A percentile compares a stretch with the other conserved stretches of the same genome.
phyloP scores from a whole-genome alignment of 92 coral and sea anemone genomes.

The Paragorgia papillata region DNA sequence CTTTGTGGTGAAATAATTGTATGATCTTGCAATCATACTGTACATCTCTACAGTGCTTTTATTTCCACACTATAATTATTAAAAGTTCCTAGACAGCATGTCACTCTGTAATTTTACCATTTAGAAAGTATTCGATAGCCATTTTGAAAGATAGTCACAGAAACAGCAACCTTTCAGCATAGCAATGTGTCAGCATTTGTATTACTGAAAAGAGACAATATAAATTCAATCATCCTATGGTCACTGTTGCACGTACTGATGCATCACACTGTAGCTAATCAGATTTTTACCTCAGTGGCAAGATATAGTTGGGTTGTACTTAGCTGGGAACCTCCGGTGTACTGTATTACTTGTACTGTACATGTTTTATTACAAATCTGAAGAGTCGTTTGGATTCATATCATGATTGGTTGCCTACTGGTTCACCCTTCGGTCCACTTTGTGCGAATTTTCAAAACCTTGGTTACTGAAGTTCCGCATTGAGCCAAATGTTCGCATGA shows the following conservation, averaged over 20 bases:
- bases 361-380: not conserved
- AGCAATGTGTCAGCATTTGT: not conserved
- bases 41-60: no score
- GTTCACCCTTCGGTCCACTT: conserved; percentile 5
- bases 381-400: not conserved
- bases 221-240: not conserved
- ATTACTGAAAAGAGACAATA: not conserved
- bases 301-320: no score
- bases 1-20: no score
- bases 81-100: no score
- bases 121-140: not conserved
- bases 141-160: not conserved
- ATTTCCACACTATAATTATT: no score
- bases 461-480: conserved; percentile 16
- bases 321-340: no score
- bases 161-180: conserved; percentile 4
- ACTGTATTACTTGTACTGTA: not conserved
- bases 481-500: conserved; percentile 11
- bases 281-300: no score
- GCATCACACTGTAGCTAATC: no score
- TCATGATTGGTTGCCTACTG: conserved; percentile 15
- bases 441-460: conserved; percentile 18
- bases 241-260: no score
- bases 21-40: no score
- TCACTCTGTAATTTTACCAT: no score